Evolutionary conservation across 2,113 vertebrate genomes (phyloP).

Genomic region (Alethe diademata): DNA sequence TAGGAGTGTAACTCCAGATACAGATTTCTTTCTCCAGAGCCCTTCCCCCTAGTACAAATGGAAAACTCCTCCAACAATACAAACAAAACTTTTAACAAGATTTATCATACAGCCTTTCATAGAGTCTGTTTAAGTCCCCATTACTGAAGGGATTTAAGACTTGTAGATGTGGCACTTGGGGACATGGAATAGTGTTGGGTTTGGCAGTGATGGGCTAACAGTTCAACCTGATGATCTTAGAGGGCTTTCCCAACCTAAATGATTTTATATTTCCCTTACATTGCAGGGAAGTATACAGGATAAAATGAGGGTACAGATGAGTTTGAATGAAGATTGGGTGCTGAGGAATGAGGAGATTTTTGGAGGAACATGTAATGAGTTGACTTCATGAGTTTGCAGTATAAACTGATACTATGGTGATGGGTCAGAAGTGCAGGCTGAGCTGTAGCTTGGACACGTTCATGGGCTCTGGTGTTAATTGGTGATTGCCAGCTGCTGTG

Average conservation of each 20-base stretch:
- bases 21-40: not conserved
- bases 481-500: not conserved
- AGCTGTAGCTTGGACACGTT: not conserved
- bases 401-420: not conserved
- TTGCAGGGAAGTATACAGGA: fast-evolving
- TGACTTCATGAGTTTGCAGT: not conserved
- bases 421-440: not conserved
- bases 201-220: not conserved
- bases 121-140: not conserved
- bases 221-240: not conserved
- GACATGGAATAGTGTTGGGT: not conserved
- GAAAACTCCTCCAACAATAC: not conserved
- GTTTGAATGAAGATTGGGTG: not conserved
- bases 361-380: not conserved
- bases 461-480: not conserved
- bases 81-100: not conserved
- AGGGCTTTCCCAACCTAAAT: not conserved
- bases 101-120: not conserved
- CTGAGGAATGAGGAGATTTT: not conserved
- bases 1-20: not conserved
- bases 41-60: not conserved
- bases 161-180: not conserved
- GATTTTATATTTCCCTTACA: not conserved
- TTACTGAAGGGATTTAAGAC: not conserved
- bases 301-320: not conserved